phyloP scores from a whole-genome alignment of 2,113 vertebrate genomes.

The Pipa parva region DNA sequence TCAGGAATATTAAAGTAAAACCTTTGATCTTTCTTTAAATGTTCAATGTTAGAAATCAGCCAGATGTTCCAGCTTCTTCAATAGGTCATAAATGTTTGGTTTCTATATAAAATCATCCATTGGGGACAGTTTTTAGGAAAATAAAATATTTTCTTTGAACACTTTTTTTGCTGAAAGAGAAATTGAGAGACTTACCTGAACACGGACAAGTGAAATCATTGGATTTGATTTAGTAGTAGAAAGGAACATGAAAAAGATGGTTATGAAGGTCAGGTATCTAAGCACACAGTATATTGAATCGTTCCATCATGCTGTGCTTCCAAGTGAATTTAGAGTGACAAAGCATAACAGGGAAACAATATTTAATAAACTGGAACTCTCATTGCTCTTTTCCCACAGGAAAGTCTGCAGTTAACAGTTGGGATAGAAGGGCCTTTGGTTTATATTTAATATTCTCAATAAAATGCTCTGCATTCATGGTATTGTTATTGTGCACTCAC shows the following conservation, averaged over 20 bases:
- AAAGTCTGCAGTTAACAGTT: slow-evolving; percentile 42
- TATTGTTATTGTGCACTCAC: slow-evolving; percentile 27
- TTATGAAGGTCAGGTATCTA: slow-evolving; percentile 51
- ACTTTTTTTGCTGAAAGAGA: not conserved
- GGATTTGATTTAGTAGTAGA: slow-evolving; percentile 28
- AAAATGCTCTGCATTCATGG: slow-evolving; percentile 19
- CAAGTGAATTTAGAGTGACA: slow-evolving; percentile 56
- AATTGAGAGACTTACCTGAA: not conserved
- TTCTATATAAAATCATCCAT: no score
- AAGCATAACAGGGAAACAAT: slow-evolving; percentile 46
- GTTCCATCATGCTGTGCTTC: slow-evolving; percentile 58
- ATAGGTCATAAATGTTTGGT: no score
- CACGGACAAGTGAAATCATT: slow-evolving; percentile 17
- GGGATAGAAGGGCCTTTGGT: slow-evolving; percentile 26
- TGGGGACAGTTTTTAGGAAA: no score
- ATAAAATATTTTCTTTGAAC: not conserved
- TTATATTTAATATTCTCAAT: slow-evolving; percentile 31
- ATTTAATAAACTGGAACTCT: slow-evolving; percentile 48
- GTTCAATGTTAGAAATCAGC: no score
- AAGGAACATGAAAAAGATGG: slow-evolving; percentile 22
- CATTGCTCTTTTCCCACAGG: slow-evolving; percentile 50
- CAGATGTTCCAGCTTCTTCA: no score
- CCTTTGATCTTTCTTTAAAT: no score
- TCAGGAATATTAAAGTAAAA: no score
- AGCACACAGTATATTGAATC: slow-evolving; percentile 57